Evolutionary conservation across 2,888 invertebrate genomes (phyloP), one percentile per base, ranked within the genome.

Genomic region (Saturnia pavonia): DNA sequence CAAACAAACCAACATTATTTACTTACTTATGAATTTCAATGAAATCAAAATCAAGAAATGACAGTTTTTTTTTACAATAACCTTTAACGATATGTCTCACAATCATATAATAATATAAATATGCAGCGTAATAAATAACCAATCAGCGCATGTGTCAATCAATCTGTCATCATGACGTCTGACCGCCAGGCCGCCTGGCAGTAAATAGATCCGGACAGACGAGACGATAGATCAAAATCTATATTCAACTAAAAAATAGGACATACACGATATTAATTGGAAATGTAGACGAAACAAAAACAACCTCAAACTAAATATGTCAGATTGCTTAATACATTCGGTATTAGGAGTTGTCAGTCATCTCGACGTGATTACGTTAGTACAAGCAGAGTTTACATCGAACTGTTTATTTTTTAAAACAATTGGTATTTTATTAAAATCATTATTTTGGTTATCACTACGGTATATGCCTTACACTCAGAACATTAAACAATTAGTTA

Each of bases 111-210:
- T 34, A 42, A 63, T 60, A 51, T 65, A 71, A 71, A 71, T 69
- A 71, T 69, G 69, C 66, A 63, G n/a, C 43, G 71, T 71, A 71
- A 71, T 71, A 69, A 71, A 40, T 66, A 69, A 45, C 71, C 71
- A 71, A 71, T 71, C 69, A 69, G 25, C 40, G 69, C 45, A 45
- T 60, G 45, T 40, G 69, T 67, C 69, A 42, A 69, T 69, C 66
- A 42, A 66, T 69, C 45, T 66, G 66, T 69, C 69, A 66, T n/a
- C 25, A 19, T 65, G 65, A 65, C 40, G 65, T 40, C 22, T 40
- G 65, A 65, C 45, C 66, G 57, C n/a, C 68, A 54, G 54, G 68
- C 45, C 66, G 67, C n/a, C 68, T 68, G 54, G 68, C 68, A 68
- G 25, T 54, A 45, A 48, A 42, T 67, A 42, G 67, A 67, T 45